Conservation (phyloP, 1,140 invertebrate species). For the Notospermus geniculatus region DNA sequence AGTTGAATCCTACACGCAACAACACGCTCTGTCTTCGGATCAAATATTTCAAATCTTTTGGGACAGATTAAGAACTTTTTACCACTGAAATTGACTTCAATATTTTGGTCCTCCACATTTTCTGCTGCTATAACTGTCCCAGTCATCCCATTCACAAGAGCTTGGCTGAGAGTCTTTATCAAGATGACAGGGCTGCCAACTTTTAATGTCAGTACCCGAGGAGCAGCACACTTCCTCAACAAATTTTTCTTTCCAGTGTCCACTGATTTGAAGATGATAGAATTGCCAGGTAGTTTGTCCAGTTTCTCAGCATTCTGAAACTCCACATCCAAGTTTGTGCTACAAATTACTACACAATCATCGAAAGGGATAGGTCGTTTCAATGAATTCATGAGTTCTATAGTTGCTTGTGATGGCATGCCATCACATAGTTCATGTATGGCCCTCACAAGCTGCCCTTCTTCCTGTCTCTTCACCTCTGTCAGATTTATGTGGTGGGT, state of each 20-base stretch:
- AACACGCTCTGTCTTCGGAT: not conserved
- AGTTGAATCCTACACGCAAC: conserved; percentile 9
- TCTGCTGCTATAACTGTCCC: not conserved
- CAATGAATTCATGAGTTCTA: not conserved
- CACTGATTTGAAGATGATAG: not conserved
- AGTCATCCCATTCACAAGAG: not conserved
- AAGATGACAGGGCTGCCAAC: conserved; percentile 6
- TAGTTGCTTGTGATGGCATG: not conserved
- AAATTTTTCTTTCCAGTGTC: not conserved
- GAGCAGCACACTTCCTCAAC: not conserved
- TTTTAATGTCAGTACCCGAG: not conserved
- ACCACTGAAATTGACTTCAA: not conserved
- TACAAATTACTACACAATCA: not conserved
- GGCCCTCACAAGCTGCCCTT: not conserved
- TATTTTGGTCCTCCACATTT: not conserved
- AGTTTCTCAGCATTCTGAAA: not conserved
- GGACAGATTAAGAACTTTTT: not conserved
- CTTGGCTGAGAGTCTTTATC: not conserved
- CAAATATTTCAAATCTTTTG: not conserved
- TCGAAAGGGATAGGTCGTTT: not conserved
- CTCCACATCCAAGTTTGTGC: not conserved
- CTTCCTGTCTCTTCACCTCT: not conserved
- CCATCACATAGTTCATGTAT: not conserved
- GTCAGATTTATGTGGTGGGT: not conserved
- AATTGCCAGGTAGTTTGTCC: not conserved